Percentiles rank a stretch among this genome's conserved stretches.
Conservation (phyloP, 2,888 invertebrate species). For the Phyto melanocephala region DNA sequence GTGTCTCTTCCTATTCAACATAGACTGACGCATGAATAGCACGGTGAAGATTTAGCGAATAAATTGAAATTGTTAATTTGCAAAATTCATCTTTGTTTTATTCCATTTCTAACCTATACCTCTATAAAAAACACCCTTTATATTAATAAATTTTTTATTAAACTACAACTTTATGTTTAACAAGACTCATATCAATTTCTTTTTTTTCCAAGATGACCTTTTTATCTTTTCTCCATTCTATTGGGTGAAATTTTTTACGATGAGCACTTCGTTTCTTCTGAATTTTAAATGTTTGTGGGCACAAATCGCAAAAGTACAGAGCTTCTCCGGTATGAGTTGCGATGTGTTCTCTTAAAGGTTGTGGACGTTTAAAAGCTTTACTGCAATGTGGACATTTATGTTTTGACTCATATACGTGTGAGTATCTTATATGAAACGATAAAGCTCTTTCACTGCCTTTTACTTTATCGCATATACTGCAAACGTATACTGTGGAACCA, state of each 20-base stretch:
- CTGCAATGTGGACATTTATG: conserved; percentile 37
- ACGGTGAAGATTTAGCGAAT: too few relatives aligned
- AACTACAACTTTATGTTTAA: conserved; percentile 31
- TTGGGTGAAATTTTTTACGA: too few relatives aligned
- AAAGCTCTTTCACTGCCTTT: conserved; percentile 15
- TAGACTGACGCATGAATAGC: too few relatives aligned
- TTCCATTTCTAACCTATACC: too few relatives aligned
- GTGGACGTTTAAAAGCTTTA: conserved; percentile 34
- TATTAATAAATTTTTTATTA: conserved; percentile 1
- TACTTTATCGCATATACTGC: conserved; percentile 24
- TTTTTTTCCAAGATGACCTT: too few relatives aligned
- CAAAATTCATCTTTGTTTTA: too few relatives aligned
- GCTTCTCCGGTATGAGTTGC: conserved; percentile 62
- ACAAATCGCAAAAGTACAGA: conserved; percentile 59
- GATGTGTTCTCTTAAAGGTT: conserved; percentile 49
- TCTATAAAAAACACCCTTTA: too few relatives aligned
- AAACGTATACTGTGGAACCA: conserved; percentile 33
- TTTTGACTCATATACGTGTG: conserved; percentile 24
- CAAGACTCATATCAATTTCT: conserved; percentile 12
- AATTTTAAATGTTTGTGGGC: conserved; percentile 61
- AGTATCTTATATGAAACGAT: conserved; percentile 28
- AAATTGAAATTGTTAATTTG: too few relatives aligned
- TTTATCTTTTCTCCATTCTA: too few relatives aligned
- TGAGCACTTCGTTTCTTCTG: too few relatives aligned
- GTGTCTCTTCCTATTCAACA: too few relatives aligned